Evolutionary conservation across 2,888 invertebrate species (phyloP).

Genomic region (Calameuta filiformis): DNA sequence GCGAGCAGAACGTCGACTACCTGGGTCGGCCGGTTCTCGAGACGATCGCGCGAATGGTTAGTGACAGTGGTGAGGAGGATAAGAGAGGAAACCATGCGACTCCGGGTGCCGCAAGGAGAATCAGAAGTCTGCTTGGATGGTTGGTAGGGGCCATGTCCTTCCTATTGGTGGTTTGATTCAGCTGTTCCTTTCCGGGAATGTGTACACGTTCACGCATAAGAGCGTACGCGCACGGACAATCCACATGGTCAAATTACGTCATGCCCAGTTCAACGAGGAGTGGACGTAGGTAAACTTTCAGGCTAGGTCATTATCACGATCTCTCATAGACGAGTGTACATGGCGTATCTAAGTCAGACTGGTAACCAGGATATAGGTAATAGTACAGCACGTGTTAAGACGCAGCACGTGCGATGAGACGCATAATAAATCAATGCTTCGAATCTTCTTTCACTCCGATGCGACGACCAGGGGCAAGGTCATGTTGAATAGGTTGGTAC

Average conservation of each 20-base stretch:
- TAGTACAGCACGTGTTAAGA: neutral
- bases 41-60: neutral
- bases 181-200: conserved; percentile 50
- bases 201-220: conserved; percentile 15
- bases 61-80: neutral
- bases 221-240: conserved; percentile 9
- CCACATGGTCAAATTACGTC: conserved; percentile 23
- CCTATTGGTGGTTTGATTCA: conserved; percentile 47
- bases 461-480: neutral
- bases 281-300: conserved; percentile 34
- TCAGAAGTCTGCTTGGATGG: conserved; percentile 25
- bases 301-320: conserved; percentile 57
- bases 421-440: neutral
- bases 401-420: neutral
- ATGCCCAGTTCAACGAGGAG: conserved; percentile 28
- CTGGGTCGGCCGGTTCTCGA: neutral
- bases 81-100: conserved; percentile 18
- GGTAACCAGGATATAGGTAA: neutral
- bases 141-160: conserved; percentile 44
- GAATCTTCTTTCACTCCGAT: neutral
- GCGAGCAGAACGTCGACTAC: neutral
- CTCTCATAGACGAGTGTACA: conserved; percentile 3
- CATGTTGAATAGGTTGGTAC: neutral
- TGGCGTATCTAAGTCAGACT: neutral
- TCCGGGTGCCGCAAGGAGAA: conserved; percentile 25